A percentile compares a stretch with the other conserved stretches of the same genome.
phyloP scores from a whole-genome alignment of 2,888 invertebrate species.

The Microchrysa polita region DNA sequence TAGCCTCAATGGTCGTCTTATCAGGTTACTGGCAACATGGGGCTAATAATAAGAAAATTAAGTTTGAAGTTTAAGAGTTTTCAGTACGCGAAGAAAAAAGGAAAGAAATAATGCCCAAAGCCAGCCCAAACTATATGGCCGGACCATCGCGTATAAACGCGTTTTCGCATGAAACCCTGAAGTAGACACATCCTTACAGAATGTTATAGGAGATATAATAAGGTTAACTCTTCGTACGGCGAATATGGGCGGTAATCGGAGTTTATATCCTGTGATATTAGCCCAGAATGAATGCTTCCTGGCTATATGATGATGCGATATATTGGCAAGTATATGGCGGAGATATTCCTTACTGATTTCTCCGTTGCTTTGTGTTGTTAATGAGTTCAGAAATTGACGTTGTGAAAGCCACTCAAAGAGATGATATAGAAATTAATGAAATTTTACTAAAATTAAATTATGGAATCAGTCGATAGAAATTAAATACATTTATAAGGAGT shows the following conservation, averaged over 20 bases:
- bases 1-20: conserved; percentile 46
- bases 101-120: neutral
- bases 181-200: neutral
- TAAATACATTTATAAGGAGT: too few species aligned
- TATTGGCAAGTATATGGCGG: too few species aligned
- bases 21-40: conserved; percentile 50
- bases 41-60: conserved; percentile 48
- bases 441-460: too few species aligned
- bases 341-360: too few species aligned
- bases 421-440: too few species aligned
- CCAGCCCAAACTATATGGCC: conserved; percentile 5
- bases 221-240: conserved; percentile 38
- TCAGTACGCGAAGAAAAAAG: neutral
- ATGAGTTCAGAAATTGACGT: too few species aligned
- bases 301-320: neutral
- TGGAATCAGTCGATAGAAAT: too few species aligned
- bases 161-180: neutral
- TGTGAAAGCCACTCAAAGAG: too few species aligned
- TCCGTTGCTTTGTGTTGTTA: too few species aligned
- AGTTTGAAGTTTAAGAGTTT: conserved; percentile 42
- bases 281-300: neutral
- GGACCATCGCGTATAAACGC: neutral
- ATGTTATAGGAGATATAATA: conserved; percentile 11
- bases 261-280: conserved; percentile 31
- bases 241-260: conserved; percentile 32